Base-by-base conservation (phyloP, 2,797 vertebrate species). In the Darevskia nairensis region DNA sequence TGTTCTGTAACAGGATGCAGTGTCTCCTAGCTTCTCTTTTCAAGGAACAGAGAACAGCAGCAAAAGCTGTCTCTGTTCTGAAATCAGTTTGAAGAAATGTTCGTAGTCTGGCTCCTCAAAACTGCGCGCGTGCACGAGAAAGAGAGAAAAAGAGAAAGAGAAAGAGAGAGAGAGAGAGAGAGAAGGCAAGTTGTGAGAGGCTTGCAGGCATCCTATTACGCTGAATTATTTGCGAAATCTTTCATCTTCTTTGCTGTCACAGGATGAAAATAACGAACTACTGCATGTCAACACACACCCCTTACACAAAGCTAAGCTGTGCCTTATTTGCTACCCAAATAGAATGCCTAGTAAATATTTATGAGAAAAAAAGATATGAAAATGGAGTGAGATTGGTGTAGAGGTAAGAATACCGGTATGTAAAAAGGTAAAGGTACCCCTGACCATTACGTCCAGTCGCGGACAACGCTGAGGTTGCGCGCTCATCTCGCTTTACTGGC, bases 31-130 rank as follows among this genome's bases (percentile, higher is more conserved):
- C 32, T 32, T 85, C 74, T 89, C 80, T 79, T 46, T 64, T 39
- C 4, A 82, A 82, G 27, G 74, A 21, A 86, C 6, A 81, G 86
- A n/a, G 74, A 21, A 86, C 6, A 23, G 8, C 85, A 77, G 66
- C 59, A 15, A 59, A 76, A 80, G 86, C 86, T 88, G 92, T 90
- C 87, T 96, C 82, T 84, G 0, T 59, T 86, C 79, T 71, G 83
- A 21, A 80, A 75, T 83, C 84, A 32, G 35, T 27, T 80, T 1
- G 29, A 82, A 94, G 85, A 29, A 91, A 61, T 4, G 13, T 85
- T 89, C 25, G 2, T 84, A 41, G 3, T 8, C 35, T 39, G n/a
- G 35, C 35, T 78, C 50, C 50, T 55, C 50, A 55, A 55, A 55
- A 55, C 50, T 4, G 50, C 50, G 1, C 15, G 4, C 3, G 3